Base-by-base conservation (phyloP, 2,888 invertebrate genomes). In the Morpho achilles region DNA sequence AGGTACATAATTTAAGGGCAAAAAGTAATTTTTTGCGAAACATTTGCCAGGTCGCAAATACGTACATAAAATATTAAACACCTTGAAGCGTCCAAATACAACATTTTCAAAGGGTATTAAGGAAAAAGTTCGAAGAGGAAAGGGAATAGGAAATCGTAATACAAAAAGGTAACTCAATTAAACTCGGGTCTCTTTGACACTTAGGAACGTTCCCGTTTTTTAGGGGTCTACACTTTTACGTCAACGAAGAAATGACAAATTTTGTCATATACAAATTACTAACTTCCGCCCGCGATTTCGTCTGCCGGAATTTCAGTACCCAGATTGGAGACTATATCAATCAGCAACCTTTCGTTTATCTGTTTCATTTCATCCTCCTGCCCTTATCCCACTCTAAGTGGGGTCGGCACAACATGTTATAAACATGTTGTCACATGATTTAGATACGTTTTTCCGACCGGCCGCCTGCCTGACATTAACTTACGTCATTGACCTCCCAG, bases 61-160 rank as follows among this genome's bases (percentile, higher is more conserved):
- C 40, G 39, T 44, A 49, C n/a, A 52, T 42, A 44, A 43, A 58
- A 53, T 53, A 50, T 50, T 16, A 40, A 50, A 41, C 53, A 46
- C 23, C 43, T 7, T 32, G 53, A 32, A 44, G 40, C 47, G 53
- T 54, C 46, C 47, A 53, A 56, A 56, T 39, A 56, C 54, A 53
- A 46, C 46, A 43, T 52, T 53, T 59, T 40, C 42, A 43, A 50
- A 50, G 41, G 57, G 53, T 60, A 48, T 56, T 53, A 53, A 47
- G 53, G 39, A 49, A 49, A 60, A 60, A 50, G 45, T 49, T 46
- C 50, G 53, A 53, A 50, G 50, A 50, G 57, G 50, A 42, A 8
- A 16, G 44, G 45, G 53, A 53, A 43, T 41, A 47, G 58, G 58
- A 54, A 61, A 61, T 51, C 51, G 60, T 54, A 60, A 61, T 61